Conservation (phyloP, 2,797 vertebrate species). For the Eulemur mongoz region DNA sequence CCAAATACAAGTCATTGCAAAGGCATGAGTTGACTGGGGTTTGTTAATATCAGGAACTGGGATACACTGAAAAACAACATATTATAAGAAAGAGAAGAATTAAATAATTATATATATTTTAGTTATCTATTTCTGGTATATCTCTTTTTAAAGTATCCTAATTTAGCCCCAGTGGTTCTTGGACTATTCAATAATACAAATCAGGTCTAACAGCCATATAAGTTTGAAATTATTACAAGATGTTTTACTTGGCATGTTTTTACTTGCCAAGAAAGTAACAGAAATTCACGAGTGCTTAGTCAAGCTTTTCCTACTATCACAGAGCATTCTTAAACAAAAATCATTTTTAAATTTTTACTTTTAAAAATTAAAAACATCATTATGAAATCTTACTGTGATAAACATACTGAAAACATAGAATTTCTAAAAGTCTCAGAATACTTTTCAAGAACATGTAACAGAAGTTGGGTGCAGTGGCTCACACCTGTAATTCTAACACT, state of each 20-base stretch:
- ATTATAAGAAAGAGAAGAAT: constrained; percentile 15
- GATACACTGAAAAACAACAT: constrained; percentile 90
- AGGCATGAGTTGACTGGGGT: constrained; percentile 98
- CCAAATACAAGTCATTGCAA: constrained; percentile 99
- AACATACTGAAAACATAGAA: not conserved
- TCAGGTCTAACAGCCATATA: not conserved
- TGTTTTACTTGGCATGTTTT: not conserved
- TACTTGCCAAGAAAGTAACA: constrained; percentile 15
- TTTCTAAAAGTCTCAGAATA: not conserved
- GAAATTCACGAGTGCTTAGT: not conserved
- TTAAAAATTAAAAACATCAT: constrained; percentile 20
- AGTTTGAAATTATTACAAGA: not conserved
- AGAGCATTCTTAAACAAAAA: not conserved
- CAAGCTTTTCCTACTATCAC: not conserved
- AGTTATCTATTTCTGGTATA: not conserved
- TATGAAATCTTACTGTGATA: constrained; percentile 8
- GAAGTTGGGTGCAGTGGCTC: not conserved
- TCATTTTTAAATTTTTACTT: not conserved
- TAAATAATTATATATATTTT: not conserved
- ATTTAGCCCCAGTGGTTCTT: not conserved
- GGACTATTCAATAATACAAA: constrained; percentile 38
- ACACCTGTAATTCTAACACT: not conserved
- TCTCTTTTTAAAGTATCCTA: not conserved
- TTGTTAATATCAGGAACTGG: constrained; percentile 99
- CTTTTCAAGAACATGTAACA: not conserved